Base-by-base conservation (phyloP, 2,797 vertebrate species). In the Rhodeus uyekii region DNA sequence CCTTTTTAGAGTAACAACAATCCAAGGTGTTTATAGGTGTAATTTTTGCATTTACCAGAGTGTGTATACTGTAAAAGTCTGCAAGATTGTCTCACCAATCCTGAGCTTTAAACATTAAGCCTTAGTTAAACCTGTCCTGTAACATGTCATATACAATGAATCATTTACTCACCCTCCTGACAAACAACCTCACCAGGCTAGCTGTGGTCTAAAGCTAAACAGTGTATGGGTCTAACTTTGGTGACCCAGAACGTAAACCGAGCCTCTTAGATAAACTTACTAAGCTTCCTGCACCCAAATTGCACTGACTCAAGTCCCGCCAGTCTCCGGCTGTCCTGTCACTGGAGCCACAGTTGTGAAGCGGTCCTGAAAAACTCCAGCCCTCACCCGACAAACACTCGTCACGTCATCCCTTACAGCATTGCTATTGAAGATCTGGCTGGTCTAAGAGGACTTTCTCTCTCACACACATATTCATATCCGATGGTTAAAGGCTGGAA, bases 401-500 rank as follows among this genome's bases (percentile, higher is more conserved):
- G 12, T 75, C 90, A 86, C 88, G 89, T 86, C 48, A 83, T 83
- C 86, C 32, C 87, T 92, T 89, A 86, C 90, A 90, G 89, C 89
- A 87, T 88, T 87, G 90, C 87, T 90, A 78, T 89, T 94, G 92
- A 94, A 92, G 94, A 93, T 92, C 92, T 91, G 87, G 60, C 27
- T 38, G 39, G 9, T 22, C 22, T 38, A 9, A 72, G 65, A 78
- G 53, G 36, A 67, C 86, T 86, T 86, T 44, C 55, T 83, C 80
- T 61, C 89, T 90, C 87, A 81, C 74, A 89, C 68, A 76, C 76
- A 87, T 24, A 83, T 84, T 90, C 86, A 91, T 89, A 93, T 92
- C 91, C 92, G 86, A 87, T 93, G 92, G 94, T 94, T 94, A 93
- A 91, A 90, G 91, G 93, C 89, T 81, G 71, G 39, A 86, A 88